Evolutionary conservation across 64 coral and sea anemone species (phyloP).

Genomic region (Pocillopora verrucosa): DNA sequence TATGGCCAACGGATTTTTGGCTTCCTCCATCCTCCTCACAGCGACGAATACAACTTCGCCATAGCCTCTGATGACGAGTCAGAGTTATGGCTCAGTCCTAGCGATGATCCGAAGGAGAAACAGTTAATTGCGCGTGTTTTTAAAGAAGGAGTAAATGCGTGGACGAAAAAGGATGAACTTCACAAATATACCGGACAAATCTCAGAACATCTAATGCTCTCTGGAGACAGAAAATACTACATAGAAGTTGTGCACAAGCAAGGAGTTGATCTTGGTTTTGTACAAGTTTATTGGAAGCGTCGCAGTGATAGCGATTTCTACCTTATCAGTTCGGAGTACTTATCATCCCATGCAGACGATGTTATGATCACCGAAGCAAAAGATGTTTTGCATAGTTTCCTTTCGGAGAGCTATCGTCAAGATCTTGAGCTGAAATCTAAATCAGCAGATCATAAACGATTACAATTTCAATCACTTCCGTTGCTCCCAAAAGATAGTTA

Average conservation of each 20-base stretch:
- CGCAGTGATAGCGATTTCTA: not conserved
- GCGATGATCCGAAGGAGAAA: constrained; percentile 30
- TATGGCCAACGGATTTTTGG: not conserved
- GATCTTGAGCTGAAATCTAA: not conserved
- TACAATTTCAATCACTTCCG: not conserved
- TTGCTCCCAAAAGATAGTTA: not conserved
- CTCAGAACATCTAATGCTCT: constrained; percentile 17
- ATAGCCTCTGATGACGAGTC: constrained; percentile 61
- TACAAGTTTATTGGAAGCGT: constrained; percentile 37
- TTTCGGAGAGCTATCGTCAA: not conserved
- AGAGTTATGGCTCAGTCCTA: constrained; percentile 61
- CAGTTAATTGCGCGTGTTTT: constrained; percentile 47
- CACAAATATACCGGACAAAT: constrained; percentile 42
- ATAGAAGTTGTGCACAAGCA: constrained; percentile 56
- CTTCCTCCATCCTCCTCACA: constrained; percentile 33
- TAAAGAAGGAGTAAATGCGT: not conserved
- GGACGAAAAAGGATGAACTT: constrained; percentile 14
- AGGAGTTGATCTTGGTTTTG: not conserved
- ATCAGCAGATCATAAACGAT: not conserved
- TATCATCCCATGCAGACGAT: not conserved
- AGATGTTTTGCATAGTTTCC: not conserved
- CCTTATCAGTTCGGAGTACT: not conserved
- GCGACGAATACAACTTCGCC: constrained; percentile 33
- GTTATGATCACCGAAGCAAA: not conserved
- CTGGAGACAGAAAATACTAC: constrained; percentile 38